Base-by-base conservation (phyloP, 2,888 invertebrate species). In the Dilophus febrilis region DNA sequence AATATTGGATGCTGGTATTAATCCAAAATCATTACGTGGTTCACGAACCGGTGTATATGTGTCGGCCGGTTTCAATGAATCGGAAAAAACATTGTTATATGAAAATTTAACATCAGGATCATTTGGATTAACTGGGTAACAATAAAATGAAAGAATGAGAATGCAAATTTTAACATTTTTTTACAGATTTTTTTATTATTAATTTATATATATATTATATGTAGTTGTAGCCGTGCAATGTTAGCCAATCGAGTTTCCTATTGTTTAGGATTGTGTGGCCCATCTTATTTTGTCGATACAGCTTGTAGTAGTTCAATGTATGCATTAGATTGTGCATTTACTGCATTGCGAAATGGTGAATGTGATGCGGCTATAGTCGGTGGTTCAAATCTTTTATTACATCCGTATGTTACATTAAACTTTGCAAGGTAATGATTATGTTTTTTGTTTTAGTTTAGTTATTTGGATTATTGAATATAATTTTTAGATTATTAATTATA, bases 221-320 rank as follows among this genome's bases (percentile, higher is more conserved):
- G 11, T 57, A 70, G 92, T 28, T 87, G 87, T 60, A 84, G 85
- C 49, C 74, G 90, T 45, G 86, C 88, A 3, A 88, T 92, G 87
- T 70, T 91, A 54, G 82, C 91, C 12, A 88, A 91, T 61, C 73
- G 91, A 39, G 72, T 95, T 46, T 90, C 90, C 2, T 92, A 84
- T 58, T 78, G 78, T 64, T 70, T 94, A 44, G 90, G 90, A 18
- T 68, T 87, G 14, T 80, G 79, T 50, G 91, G 94, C 1, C 92
- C 92, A 0, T 88, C 90, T 6, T 85, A 77, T 63, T 71, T 82
- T 1, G 68, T 88, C 8, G 94, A 95, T 62, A 88, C 92, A 0
- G 94, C 94, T 0, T 95, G 94, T 58, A 90, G 90, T 13, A 92
- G 92, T 40, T 85, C 90, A 10, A 68, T 90, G 47, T 76, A 83